Evolutionary conservation across 2,113 vertebrate genomes (phyloP).

Genomic region (Ciconia stormi): DNA sequence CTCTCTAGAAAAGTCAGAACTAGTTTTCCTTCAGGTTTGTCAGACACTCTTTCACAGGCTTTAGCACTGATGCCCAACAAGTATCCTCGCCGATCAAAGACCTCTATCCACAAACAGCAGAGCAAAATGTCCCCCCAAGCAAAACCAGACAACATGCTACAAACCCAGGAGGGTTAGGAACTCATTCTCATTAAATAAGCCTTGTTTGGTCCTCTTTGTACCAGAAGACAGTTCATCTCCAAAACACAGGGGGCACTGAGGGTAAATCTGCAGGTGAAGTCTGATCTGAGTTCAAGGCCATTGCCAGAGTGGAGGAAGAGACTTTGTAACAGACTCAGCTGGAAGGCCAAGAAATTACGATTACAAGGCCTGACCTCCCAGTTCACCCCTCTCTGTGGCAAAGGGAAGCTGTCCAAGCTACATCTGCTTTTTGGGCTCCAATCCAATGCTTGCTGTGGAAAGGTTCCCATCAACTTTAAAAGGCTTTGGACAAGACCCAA

Average conservation of each 20-base stretch:
- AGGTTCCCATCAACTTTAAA: conserved; percentile 18
- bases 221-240: not conserved
- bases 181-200: not conserved
- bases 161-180: not conserved
- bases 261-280: not conserved
- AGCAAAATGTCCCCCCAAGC: not conserved
- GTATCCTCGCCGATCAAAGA: not conserved
- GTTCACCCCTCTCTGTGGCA: not conserved
- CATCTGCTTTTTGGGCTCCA: conserved; percentile 11
- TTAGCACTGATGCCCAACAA: not conserved
- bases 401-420: conserved; percentile 5
- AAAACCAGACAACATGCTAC: not conserved
- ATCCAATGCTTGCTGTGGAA: not conserved
- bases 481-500: not conserved
- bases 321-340: not conserved
- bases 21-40: not conserved
- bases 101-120: not conserved
- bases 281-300: not conserved
- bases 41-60: not conserved
- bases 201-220: not conserved
- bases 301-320: not conserved
- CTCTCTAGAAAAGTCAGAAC: not conserved
- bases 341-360: not conserved
- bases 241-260: not conserved
- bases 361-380: not conserved